Base-by-base conservation (phyloP, 2,797 vertebrate species). In the Kryptolebias ocellatus region DNA sequence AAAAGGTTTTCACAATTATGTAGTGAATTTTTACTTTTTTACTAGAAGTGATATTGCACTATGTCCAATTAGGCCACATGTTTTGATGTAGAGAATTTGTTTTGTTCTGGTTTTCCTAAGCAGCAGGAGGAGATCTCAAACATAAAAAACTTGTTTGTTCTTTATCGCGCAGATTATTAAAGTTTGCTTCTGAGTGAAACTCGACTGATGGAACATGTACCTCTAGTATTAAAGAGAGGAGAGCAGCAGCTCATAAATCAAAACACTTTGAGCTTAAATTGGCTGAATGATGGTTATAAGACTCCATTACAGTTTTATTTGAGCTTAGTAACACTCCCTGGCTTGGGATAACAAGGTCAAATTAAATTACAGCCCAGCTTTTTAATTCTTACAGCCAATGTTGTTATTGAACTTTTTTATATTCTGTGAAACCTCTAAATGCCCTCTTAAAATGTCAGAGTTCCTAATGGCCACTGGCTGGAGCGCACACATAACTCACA, bases 271-370 rank as follows among this genome's bases (percentile, higher is more conserved):
- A 45, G n/a, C 18, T 31, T 44, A 28, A 56, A 60, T 12, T 47
- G 27, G 15, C 49, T 39, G 58, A 78, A 64, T 29, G 74, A 67
- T 28, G 27, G 39, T 69, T 42, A 17, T 54, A 45, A 51, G 29
- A 45, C 56, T 57, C 56, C 31, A 65, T 71, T 53, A 49, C 14
- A 45, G 42, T 56, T 59, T 64, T 63, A 57, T 74, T 64, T 24
- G 54, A 66, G 67, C 27, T 42, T 2, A 4, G 28, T 49, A 60
- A 37, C 49, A 60, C 31, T 53, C 10, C 7, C 20, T 46, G 53
- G n/a, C 17, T 49, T 55, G n/a, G 67, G 63, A 62, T 68, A 70
- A 78, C 60, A 65, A 78, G 71, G 74, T 75, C 77, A 66, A 54
- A 76, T 68, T 53, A 70, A 68, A 73, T 63, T 17, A 68, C 10